Base-by-base conservation (phyloP, 2,113 vertebrate genomes). In the Xiphophorus maculatus region DNA sequence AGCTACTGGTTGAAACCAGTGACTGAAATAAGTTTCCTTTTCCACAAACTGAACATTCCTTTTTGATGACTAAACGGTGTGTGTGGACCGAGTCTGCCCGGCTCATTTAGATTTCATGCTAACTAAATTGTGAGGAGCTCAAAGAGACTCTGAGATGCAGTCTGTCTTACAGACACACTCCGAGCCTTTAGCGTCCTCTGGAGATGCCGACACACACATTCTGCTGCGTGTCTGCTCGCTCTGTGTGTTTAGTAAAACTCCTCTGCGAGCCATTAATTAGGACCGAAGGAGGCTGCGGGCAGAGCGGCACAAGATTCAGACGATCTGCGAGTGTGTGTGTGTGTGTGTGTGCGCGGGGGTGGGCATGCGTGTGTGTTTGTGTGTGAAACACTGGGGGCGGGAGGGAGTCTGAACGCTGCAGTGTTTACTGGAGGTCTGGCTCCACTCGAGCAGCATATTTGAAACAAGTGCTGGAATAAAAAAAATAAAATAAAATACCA, bases 401-500 rank as follows among this genome's bases (percentile, higher is more conserved):
- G 30, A 62, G 69, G 69, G 51, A 64, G 30, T 69, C 58, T 64
- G 79, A 80, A 85, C 77, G 71, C 54, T 62, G 74, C 48, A 0
- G 71, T 77, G 83, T 80, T 84, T 75, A 77, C 82, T 51, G 65
- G 40, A 66, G 69, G 40, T 54, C 71, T 5, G 10, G 40, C 63
- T 84, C 22, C 12, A 73, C 76, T 74, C 12, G 58, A 5, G 22
- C 77, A 9, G 63, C 48, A 3, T 54, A 58, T 80, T 75, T 37
- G 66, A 82, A 63, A 58, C 66, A 17, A 81, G 81, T 63, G 77
- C 28, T 88, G 83, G 32, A n/a, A 54, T 13, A 19, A 5, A 48
- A 51, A 15, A 51, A 51, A 51, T 19, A 22, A 51, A 51, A 51
- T 19, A 54, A 54, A 85, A 82, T 85, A 81, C 84, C 65, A 76